Base-by-base conservation (phyloP, 2,888 invertebrate genomes). In the Drosophila greeni region DNA sequence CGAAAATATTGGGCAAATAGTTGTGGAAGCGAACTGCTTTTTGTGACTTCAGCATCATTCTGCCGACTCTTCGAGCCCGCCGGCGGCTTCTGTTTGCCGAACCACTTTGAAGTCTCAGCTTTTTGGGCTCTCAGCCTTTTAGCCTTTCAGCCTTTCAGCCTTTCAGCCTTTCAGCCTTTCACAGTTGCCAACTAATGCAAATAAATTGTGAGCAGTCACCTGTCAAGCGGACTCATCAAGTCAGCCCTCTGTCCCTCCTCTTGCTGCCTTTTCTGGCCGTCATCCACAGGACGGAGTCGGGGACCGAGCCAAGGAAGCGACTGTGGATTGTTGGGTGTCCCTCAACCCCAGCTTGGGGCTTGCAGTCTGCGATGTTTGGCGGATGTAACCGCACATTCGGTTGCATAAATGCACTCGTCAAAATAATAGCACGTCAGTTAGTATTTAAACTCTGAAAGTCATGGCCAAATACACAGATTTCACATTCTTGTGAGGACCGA, bases 171-270 rank as follows among this genome's bases (percentile, higher is more conserved):
- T 45, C 39, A 53, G 67, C 37, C 67, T 69, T 60, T 69, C 58
- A 65, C 66, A 65, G 76, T 83, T 83, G 81, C 70, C 83, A 83
- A 83, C 83, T 80, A 78, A 78, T 83, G 78, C 83, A 80, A 78
- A 83, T 83, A 78, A 74, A 79, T 79, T 82, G 76, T 72, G 51
- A 69, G 68, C 77, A 72, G 67, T 77, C 74, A 80, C 77, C 74
- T 73, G 66, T 60, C 62, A 60, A 57, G 64, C 54, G 24, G 65
- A 80, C 81, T 76, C 77, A 76, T 80, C 83, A 80, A 70, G 55
- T 53, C 59, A 51, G 58, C 34, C 48, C 23, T 57, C 31, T 43
- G 49, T 36, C 51, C 64, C 60, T 37, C 49, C 33, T 29, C 26
- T 53, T 54, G 34, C 43, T 9, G 34, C 40, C 33, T 36, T 55